Evolutionary conservation across 2,113 vertebrate species (phyloP).

Genomic region (Ia io): DNA sequence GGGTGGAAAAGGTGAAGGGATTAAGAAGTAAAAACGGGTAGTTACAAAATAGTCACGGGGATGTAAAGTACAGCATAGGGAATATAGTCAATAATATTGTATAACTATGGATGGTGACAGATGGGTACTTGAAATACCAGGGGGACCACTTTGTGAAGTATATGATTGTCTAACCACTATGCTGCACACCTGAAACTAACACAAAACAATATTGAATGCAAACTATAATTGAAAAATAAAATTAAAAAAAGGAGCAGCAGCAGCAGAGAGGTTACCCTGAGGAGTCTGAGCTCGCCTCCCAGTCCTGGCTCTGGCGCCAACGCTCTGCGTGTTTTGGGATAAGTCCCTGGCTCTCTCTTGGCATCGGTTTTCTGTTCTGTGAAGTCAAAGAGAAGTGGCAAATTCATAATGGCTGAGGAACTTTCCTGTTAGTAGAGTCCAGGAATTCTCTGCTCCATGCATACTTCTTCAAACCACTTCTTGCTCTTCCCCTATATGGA

Average conservation of each 20-base stretch:
- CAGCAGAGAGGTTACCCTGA: not conserved
- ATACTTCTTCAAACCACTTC: not conserved
- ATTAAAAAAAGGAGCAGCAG: not conserved
- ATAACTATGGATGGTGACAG: not conserved
- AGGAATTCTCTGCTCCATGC: not conserved
- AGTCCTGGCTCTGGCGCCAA: not conserved
- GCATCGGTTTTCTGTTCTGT: not conserved
- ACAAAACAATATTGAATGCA: not conserved
- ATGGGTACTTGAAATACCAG: not conserved
- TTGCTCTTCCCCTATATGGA: not conserved
- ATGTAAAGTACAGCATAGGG: not conserved
- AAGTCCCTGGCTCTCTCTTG: not conserved
- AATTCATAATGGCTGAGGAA: not conserved
- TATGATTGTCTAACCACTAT: not conserved
- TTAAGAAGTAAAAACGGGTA: not conserved
- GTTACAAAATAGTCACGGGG: not conserved
- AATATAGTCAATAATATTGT: not conserved
- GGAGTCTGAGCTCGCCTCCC: not conserved
- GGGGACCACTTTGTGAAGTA: not conserved
- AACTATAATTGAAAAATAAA: not conserved
- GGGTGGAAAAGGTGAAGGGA: not conserved
- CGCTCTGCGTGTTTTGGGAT: not conserved
- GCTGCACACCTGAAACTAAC: not conserved
- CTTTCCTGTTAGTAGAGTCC: not conserved
- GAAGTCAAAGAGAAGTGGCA: not conserved